Conservation (phyloP, 2,888 invertebrate genomes). For the Cancer borealis region DNA sequence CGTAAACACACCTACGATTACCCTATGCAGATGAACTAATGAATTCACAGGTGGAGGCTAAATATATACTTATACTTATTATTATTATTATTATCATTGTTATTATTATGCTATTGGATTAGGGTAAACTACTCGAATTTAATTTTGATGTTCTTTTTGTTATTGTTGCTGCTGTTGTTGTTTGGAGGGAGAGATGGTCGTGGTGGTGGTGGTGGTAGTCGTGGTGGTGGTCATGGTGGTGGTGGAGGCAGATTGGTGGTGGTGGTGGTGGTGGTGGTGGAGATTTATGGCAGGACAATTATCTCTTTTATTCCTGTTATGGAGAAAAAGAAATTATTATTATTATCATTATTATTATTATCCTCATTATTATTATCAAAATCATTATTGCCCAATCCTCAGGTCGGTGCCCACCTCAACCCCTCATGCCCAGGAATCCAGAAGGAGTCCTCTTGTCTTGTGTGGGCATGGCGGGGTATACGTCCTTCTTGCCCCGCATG, state of each 20-base stretch:
- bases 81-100: conserved; percentile 16
- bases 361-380: background rate
- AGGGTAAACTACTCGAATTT: background rate
- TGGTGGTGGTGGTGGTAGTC: background rate
- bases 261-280: conserved; percentile 23
- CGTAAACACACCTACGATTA: background rate
- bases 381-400: background rate
- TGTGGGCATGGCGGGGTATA: background rate
- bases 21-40: background rate
- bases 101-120: background rate
- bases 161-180: background rate
- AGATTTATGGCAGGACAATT: background rate
- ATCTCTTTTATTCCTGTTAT: background rate
- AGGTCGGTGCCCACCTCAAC: conserved; percentile 54
- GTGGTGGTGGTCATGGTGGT: conserved; percentile 2
- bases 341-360: background rate
- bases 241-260: background rate
- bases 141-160: background rate
- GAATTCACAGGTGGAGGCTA: background rate
- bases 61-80: background rate
- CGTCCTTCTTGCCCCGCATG: conserved; percentile 69
- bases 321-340: background rate
- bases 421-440: conserved; percentile 71
- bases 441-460: conserved; percentile 66
- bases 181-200: background rate